Evolutionary conservation across 2,797 vertebrate genomes (phyloP), one percentile per base, ranked within the genome.

Genomic region (Podarcis siculus): DNA sequence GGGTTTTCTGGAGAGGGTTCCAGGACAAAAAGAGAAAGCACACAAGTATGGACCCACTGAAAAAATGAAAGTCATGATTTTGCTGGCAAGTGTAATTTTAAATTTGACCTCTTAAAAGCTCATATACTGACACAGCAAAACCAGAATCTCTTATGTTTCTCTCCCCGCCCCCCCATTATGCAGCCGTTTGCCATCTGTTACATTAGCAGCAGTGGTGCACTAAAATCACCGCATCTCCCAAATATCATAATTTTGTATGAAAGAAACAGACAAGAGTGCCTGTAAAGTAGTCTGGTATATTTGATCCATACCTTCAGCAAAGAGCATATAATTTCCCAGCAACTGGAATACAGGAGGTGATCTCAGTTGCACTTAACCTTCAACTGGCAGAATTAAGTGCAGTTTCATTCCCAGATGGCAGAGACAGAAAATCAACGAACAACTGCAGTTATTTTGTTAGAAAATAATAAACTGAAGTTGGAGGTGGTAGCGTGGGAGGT

Each of bases 101-200:
- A 76, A 58, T 81, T 35, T 89, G 83, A 87, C 77, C 75, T 25
- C 0, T 64, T 92, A 86, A 89, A 89, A 88, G 82, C 81, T 30
- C 2, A 13, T 76, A 1, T 58, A 27, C 27, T 77, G 90, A 87
- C 58, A 71, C 15, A 89, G 78, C 79, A 64, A 89, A 88, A 87
- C 82, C 4, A 0, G 13, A 66, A 45, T 86, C 42, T 58, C 78
- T 90, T 58, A 4, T 77, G 85, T 79, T 8, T 55, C 84, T 88
- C 55, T 39, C 10, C 73, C 90, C 79, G 6, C 73, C 90, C 79
- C n/a, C 90, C 92, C 79, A 80, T 82, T 92, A 75, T 83, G 0
- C 21, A 35, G 90, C 90, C 78, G 86, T 88, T 89, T 87, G 89
- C 91, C 90, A 90, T 89, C 92, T 92, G 91, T 89, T 58, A 64